Conservation (phyloP, 1,140 invertebrate species). For the Phortica variegata region DNA sequence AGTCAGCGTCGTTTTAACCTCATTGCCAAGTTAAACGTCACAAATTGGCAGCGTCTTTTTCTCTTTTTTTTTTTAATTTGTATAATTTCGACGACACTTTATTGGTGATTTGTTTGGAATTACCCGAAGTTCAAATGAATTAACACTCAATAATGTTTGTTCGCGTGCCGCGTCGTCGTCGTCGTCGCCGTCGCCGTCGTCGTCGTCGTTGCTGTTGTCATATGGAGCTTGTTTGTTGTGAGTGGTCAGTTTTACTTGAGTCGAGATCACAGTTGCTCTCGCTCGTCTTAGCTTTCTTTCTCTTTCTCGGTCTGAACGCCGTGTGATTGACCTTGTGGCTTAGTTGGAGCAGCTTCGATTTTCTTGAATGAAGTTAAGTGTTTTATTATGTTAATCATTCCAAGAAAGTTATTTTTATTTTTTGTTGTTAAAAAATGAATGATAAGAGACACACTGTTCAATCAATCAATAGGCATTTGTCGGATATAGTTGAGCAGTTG, state of each 20-base stretch:
- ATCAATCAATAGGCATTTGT: too few species aligned
- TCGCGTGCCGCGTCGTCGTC: slow-evolving; percentile 26
- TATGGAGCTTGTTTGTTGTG: slow-evolving; percentile 25
- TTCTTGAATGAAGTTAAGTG: too few species aligned
- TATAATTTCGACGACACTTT: neutral
- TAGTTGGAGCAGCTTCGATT: too few species aligned
- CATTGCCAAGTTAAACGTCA: slow-evolving; percentile 36
- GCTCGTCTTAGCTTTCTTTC: slow-evolving; percentile 4
- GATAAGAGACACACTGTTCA: too few species aligned
- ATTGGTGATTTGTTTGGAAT: slow-evolving; percentile 30
- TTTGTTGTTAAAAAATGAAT: slow-evolving; percentile 35
- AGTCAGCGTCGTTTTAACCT: slow-evolving; percentile 20
- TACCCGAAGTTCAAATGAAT: slow-evolving; percentile 51
- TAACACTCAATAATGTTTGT: slow-evolving; percentile 19
- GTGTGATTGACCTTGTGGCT: neutral
- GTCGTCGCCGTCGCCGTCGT: slow-evolving; percentile 3
- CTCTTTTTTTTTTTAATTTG: slow-evolving; percentile 8
- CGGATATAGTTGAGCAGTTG: slow-evolving; percentile 21
- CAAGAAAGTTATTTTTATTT: slow-evolving; percentile 34
- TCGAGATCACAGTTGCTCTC: slow-evolving; percentile 3
- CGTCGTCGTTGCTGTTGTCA: too few species aligned
- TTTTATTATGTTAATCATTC: slow-evolving; percentile 46
- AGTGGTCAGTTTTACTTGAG: slow-evolving; percentile 31
- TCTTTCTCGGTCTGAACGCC: neutral
- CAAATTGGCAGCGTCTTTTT: slow-evolving; percentile 1